A percentile compares a stretch with the other conserved stretches of the same genome.
These are phyloP conservation scores for Idaea straminata DNA, from an alignment of 2,888 invertebrate genomes.

Conservation along the genomic window DNA sequence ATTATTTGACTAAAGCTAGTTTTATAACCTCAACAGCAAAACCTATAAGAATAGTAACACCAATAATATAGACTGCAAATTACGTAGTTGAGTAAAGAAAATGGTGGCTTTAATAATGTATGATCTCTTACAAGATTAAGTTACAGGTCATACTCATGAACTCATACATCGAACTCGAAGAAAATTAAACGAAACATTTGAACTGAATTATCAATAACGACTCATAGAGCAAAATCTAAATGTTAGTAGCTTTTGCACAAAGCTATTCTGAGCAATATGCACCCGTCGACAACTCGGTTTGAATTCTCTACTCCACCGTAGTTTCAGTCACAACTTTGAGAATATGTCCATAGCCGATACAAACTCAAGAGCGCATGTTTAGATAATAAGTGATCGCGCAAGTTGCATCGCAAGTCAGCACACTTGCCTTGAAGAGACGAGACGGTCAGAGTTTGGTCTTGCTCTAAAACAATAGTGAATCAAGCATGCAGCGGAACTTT, in stretches of 20 bases:
- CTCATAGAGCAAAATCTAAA: constrained; percentile 28
- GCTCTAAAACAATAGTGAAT: constrained; percentile 74
- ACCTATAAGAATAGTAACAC: too few relatives aligned
- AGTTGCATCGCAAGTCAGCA: constrained; percentile 58
- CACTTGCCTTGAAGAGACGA: constrained; percentile 50
- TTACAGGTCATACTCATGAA: neutral
- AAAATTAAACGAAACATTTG: constrained; percentile 23
- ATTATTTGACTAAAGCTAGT: too few relatives aligned
- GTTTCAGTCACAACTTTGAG: constrained; percentile 43
- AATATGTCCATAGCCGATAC: constrained; percentile 57
- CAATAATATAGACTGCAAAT: too few relatives aligned
- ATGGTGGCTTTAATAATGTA: neutral
- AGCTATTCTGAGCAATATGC: constrained; percentile 37
- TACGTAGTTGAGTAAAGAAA: too few relatives aligned
- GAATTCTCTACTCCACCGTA: constrained; percentile 36
- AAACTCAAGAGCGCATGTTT: constrained; percentile 61
- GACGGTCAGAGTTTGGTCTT: constrained; percentile 67
- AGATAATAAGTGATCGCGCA: constrained; percentile 69
- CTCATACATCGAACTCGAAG: constrained; percentile 16
- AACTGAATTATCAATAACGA: constrained; percentile 30
- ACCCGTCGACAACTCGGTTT: constrained; percentile 40
- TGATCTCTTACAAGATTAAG: neutral
- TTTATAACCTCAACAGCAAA: too few relatives aligned
- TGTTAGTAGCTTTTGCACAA: constrained; percentile 35
- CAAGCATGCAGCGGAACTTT: constrained; percentile 77